Conservation (phyloP, 2,797 vertebrate genomes). For the Cheirogaleus major region DNA sequence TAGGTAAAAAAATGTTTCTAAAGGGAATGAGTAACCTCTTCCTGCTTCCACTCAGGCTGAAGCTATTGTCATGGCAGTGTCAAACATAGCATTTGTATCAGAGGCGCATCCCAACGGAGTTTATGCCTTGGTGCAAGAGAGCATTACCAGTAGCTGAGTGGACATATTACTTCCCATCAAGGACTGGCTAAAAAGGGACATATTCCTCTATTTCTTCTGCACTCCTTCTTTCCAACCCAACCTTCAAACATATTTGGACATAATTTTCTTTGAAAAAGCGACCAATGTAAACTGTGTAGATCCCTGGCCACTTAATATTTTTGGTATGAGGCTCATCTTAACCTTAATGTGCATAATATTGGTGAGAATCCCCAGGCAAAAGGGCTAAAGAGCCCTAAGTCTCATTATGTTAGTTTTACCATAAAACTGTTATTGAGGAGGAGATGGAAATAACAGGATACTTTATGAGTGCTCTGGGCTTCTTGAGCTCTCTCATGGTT, state of each 20-base stretch:
- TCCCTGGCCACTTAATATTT: background rate
- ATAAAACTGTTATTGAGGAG: slow-evolving; percentile 73
- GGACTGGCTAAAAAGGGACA: background rate
- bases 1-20: background rate
- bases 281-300: background rate
- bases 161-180: background rate
- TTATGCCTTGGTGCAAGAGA: background rate
- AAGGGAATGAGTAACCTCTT: background rate
- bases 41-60: background rate
- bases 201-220: background rate
- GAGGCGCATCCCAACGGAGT: background rate
- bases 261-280: slow-evolving; percentile 10
- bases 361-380: slow-evolving; percentile 40
- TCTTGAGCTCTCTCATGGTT: slow-evolving; percentile 59
- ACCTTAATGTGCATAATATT: slow-evolving; percentile 41
- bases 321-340: slow-evolving; percentile 3
- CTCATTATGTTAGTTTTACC: slow-evolving; percentile 79
- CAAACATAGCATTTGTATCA: background rate
- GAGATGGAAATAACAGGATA: slow-evolving; percentile 70
- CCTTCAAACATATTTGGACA: background rate
- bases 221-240: background rate
- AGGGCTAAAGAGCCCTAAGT: slow-evolving; percentile 47
- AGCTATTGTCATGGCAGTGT: background rate
- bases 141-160: background rate
- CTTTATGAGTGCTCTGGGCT: slow-evolving; percentile 74